These are phyloP conservation scores for Perca fluviatilis DNA, from an alignment of 2,113 vertebrate genomes.

Conservation along the genomic window DNA sequence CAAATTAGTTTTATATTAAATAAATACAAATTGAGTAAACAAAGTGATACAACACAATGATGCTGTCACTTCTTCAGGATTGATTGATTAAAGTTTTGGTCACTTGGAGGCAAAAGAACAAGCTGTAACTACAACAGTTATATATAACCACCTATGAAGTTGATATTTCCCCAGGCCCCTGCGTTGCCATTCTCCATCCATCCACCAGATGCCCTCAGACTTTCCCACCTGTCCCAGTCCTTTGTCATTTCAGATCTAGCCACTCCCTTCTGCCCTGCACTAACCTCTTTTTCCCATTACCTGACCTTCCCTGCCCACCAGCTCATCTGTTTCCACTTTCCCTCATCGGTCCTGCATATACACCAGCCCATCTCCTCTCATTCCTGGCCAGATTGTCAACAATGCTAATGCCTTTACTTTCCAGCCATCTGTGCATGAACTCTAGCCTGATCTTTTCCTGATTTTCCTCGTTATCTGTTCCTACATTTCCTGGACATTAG, in stretches of 20 bases:
- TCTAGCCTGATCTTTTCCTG: background rate
- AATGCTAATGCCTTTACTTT: background rate
- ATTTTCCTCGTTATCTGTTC: too few relatives aligned
- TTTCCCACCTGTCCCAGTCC: background rate
- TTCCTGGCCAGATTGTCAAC: background rate
- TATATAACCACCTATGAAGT: background rate
- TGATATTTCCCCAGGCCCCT: background rate
- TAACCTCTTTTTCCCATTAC: background rate
- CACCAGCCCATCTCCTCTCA: background rate
- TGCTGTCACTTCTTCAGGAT: background rate
- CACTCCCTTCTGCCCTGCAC: background rate
- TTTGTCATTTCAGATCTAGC: background rate
- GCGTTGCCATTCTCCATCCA: background rate
- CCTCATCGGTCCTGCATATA: background rate
- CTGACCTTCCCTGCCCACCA: background rate
- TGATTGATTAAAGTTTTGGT: too few relatives aligned
- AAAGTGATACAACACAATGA: background rate
- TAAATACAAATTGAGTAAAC: background rate
- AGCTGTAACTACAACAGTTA: background rate
- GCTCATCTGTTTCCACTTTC: background rate
- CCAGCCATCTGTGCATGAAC: background rate
- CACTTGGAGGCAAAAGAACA: background rate
- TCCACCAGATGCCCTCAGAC: slow-evolving; percentile 3
- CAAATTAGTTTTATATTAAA: background rate
- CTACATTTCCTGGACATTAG: too few relatives aligned